A percentile compares a stretch with the other conserved stretches of the same genome.
phyloP scores from a whole-genome alignment of 2,888 invertebrate species.

The Ophion costatus region DNA sequence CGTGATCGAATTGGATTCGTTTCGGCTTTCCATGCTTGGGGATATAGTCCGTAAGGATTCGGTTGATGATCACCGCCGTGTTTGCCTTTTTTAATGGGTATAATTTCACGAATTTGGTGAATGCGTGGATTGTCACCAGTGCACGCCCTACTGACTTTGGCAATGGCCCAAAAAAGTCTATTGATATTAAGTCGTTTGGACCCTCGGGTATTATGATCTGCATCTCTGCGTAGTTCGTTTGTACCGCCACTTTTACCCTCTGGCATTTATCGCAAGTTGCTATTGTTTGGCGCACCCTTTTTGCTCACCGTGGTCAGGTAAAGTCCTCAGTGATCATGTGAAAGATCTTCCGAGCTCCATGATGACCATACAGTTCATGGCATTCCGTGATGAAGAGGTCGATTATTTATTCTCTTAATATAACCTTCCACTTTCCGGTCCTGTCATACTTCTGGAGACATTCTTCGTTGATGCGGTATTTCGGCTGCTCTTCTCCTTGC shows the following conservation, averaged over 20 bases:
- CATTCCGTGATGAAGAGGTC: no score
- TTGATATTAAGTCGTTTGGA: neutral
- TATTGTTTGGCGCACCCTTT: no score
- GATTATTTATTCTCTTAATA: no score
- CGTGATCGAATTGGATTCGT: conserved; percentile 30
- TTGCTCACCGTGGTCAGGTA: neutral
- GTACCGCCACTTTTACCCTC: neutral
- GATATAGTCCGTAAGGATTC: conserved; percentile 1
- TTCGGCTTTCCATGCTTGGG: conserved; percentile 20
- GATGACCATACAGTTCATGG: no score
- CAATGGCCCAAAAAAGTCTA: conserved; percentile 25
- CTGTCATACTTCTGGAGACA: neutral
- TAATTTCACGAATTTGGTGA: conserved; percentile 8
- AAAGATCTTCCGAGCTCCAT: neutral
- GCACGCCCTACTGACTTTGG: neutral
- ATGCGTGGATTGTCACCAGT: conserved; percentile 10
- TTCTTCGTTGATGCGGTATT: neutral
- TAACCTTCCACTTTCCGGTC: no score
- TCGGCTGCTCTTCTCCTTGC: neutral
- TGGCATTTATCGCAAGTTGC: neutral
- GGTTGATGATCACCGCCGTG: neutral
- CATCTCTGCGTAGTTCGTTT: neutral
- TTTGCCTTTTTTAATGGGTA: conserved; percentile 1
- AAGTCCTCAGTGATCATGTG: neutral
- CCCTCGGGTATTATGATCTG: neutral